A percentile compares a stretch with the other conserved stretches of the same genome.
phyloP scores from a whole-genome alignment of 1,140 invertebrate species.

The Heliconius hewitsoni region DNA sequence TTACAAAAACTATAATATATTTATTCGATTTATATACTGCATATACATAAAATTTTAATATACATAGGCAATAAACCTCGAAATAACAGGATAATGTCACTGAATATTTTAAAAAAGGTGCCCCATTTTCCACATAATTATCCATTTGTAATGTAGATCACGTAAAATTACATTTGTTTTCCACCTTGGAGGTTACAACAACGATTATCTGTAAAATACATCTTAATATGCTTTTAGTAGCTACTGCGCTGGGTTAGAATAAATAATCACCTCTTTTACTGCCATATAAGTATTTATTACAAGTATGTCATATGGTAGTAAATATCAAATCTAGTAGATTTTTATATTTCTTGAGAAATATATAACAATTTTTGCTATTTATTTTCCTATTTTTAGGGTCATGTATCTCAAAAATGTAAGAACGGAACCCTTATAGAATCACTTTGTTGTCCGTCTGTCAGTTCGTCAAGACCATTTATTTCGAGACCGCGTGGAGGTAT shows the following conservation, averaged over 20 bases:
- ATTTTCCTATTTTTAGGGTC: no score
- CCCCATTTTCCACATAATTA: background rate
- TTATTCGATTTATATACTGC: background rate
- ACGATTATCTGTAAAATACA: background rate
- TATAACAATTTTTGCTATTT: no score
- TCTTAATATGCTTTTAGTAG: conserved; percentile 3
- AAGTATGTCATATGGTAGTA: no score
- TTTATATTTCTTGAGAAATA: no score
- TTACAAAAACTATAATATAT: no score
- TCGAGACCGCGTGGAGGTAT: no score
- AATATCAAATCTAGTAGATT: no score
- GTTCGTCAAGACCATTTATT: no score
- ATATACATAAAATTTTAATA: background rate
- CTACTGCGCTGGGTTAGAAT: background rate
- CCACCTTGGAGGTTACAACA: background rate
- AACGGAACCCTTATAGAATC: no score
- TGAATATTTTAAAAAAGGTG: background rate
- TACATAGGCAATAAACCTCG: background rate
- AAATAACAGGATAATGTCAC: conserved; percentile 7
- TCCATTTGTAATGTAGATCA: background rate
- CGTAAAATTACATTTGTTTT: conserved; percentile 20
- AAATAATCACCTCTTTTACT: background rate
- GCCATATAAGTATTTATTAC: background rate
- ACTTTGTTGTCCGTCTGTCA: no score
- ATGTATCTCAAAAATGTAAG: no score